Base-by-base conservation (phyloP, 2,888 invertebrate genomes). In the Brachyptera risi region DNA sequence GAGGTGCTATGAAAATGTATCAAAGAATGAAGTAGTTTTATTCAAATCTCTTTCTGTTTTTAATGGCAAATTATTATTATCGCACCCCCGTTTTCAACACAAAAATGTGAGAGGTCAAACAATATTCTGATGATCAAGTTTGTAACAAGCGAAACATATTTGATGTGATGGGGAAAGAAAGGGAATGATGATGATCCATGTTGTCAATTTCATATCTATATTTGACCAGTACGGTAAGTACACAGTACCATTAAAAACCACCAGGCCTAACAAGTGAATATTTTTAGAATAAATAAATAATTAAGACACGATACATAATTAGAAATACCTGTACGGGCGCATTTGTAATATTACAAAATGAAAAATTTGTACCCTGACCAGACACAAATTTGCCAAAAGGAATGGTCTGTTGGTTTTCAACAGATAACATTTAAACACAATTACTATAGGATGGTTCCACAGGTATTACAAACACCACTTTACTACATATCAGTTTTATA, bases 141-240 rank as follows among this genome's bases (percentile, higher is more conserved):
- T n/a, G n/a, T n/a, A n/a, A n/a, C n/a, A n/a, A n/a, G n/a, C n/a
- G n/a, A n/a, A n/a, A n/a, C n/a, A n/a, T n/a, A n/a, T n/a, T n/a
- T n/a, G n/a, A 44, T 5, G 15, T 9, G 21, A 17, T 9, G 44
- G 21, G n/a, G 17, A 9, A 49, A 24, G 15, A 3, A 49, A 19
- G 15, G 15, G 23, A 49, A 49, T 49, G 15, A 49, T 49, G 26
- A 24, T 24, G 13, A 49, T n/a, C n/a, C n/a, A n/a, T n/a, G n/a
- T n/a, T 44, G 31, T 27, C 31, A 49, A 63, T 59, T 63, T 59
- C 56, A 63, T 56, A 59, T 63, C 59, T 63, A 63, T 62, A 49
- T 64, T 65, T 65, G 64, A 63, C 64, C 65, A 63, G 63, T 56
- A 64, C 61, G 61, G 62, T 65, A 65, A 65, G 65, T 65, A 65